Percentiles rank a stretch among this genome's conserved stretches.
Evolutionary conservation across 2,113 vertebrate species (phyloP).

Genomic region (Sarotherodon lohbergeri): DNA sequence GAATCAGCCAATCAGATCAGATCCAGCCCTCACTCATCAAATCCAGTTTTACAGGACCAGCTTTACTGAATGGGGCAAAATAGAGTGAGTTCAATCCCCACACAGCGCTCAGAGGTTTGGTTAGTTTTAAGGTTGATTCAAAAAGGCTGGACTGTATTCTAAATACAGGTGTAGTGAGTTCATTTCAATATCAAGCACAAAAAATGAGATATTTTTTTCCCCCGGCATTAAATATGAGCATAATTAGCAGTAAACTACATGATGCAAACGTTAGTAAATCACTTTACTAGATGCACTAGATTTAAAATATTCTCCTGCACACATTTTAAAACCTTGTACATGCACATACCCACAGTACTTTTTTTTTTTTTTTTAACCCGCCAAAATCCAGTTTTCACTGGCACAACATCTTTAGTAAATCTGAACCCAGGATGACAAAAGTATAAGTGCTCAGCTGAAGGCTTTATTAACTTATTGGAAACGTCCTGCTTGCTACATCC

Average conservation of each 20-base stretch:
- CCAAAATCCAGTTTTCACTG: too few relatives aligned
- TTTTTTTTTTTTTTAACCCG: too few relatives aligned
- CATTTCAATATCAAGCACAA: neutral
- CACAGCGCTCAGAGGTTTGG: neutral
- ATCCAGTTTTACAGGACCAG: neutral
- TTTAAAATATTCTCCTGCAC: too few relatives aligned
- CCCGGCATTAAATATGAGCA: too few relatives aligned
- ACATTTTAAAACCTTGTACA: too few relatives aligned
- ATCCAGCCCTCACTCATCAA: neutral
- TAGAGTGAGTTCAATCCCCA: neutral
- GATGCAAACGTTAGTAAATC: too few relatives aligned
- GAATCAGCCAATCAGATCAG: neutral
- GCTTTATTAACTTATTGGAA: neutral
- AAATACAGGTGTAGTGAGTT: neutral
- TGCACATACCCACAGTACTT: too few relatives aligned
- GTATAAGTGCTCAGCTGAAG: neutral
- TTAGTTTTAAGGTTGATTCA: neutral
- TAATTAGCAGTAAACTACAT: too few relatives aligned
- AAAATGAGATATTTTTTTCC: neutral
- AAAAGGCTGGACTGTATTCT: neutral
- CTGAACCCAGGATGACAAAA: neutral
- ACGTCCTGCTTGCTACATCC: neutral
- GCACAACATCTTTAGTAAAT: too few relatives aligned
- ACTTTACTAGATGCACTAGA: too few relatives aligned
- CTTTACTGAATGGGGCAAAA: neutral